Conservation (phyloP, 2,888 invertebrate genomes). For the Lacanobia wlatinum region DNA sequence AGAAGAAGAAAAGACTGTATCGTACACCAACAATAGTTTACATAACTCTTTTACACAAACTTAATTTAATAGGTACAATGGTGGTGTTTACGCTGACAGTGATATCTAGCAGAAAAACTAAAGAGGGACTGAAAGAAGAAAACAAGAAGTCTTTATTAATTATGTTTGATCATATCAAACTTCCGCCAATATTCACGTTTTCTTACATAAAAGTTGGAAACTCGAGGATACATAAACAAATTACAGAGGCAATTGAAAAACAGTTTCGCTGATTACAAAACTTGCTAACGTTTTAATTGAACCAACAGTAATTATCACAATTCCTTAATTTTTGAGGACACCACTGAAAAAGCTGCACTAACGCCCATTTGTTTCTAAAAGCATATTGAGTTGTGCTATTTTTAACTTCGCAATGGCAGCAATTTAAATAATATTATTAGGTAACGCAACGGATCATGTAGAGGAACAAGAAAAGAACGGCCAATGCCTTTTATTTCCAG, state of each 20-base stretch:
- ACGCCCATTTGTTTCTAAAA: background rate
- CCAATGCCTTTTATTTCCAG: background rate
- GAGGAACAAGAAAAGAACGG: background rate
- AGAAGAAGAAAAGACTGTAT: too few relatives aligned
- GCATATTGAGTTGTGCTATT: background rate
- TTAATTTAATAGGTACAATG: background rate
- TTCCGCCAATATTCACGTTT: background rate
- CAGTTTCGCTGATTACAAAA: conserved; percentile 28
- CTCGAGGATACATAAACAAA: background rate
- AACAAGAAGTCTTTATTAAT: too few relatives aligned
- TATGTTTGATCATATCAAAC: too few relatives aligned
- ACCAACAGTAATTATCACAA: conserved; percentile 27
- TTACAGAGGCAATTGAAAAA: background rate
- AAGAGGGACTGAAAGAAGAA: too few relatives aligned
- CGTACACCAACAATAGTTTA: too few relatives aligned
- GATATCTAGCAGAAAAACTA: too few relatives aligned
- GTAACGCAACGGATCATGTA: background rate
- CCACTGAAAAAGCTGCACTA: conserved; percentile 10
- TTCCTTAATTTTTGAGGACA: conserved; percentile 46
- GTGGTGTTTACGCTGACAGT: too few relatives aligned
- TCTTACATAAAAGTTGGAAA: background rate
- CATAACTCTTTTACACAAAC: too few relatives aligned
- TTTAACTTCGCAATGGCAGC: background rate
- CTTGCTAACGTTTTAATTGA: conserved; percentile 2
- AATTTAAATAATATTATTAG: conserved; percentile 1